Conservation (phyloP, 2,113 vertebrate genomes). For the Cyprinus carpio region DNA sequence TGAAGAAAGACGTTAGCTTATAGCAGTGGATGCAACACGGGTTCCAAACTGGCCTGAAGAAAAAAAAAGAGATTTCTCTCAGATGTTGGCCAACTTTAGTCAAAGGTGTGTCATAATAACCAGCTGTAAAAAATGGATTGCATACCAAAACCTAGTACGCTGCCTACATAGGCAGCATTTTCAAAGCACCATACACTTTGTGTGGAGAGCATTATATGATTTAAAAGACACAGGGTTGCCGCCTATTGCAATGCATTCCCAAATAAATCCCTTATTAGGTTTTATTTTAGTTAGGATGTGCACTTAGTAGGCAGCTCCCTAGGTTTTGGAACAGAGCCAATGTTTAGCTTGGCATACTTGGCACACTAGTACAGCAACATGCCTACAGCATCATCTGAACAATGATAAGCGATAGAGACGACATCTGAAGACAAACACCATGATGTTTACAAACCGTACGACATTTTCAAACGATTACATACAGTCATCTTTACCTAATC, state of each 20-base stretch:
- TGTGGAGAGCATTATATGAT: too few species aligned
- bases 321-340: background rate
- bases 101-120: slow-evolving; percentile 4
- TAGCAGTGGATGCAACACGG: background rate
- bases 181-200: too few species aligned
- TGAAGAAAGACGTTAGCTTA: background rate
- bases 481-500: background rate
- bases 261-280: background rate
- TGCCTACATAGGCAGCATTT: too few species aligned
- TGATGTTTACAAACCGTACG: too few species aligned
- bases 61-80: background rate
- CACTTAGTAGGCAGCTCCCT: background rate
- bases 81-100: background rate
- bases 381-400: background rate
- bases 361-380: background rate
- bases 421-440: too few species aligned
- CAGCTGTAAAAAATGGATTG: background rate
- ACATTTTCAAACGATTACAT: background rate
- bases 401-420: background rate
- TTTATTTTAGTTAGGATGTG: background rate
- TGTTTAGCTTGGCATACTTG: background rate
- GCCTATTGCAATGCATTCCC: too few species aligned
- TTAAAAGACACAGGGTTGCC: too few species aligned
- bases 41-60: background rate
- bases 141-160: background rate